Conservation (phyloP, 2,888 invertebrate genomes). For the Eilema depressum region DNA sequence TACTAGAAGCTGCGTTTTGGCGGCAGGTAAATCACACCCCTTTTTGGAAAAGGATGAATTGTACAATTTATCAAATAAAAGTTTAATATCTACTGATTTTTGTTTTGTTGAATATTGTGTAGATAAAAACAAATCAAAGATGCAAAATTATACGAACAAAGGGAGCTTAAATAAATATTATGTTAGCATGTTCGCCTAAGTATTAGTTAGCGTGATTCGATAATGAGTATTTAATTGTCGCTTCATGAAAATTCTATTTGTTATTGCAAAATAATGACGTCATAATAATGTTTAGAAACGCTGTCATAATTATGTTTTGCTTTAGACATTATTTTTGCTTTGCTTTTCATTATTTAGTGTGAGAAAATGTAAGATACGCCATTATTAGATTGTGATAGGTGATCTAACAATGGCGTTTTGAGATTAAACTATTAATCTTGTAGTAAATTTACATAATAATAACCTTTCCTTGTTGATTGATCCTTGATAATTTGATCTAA, state of each 20-base stretch:
- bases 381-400: too few species aligned
- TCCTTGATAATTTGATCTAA: too few species aligned
- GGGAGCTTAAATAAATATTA: conserved; percentile 40
- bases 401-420: too few species aligned
- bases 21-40: too few species aligned
- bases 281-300: conserved; percentile 45
- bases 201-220: conserved; percentile 61
- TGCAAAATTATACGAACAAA: neutral
- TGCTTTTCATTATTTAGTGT: neutral
- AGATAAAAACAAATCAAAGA: neutral
- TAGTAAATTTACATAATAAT: too few species aligned
- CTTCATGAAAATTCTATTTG: conserved; percentile 72
- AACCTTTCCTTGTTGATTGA: too few species aligned
- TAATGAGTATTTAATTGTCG: conserved; percentile 73
- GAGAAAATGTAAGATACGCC: neutral
- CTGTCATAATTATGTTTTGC: conserved; percentile 28
- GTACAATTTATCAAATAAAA: neutral
- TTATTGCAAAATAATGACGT: conserved; percentile 61
- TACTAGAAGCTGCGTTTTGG: too few species aligned
- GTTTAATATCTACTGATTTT: neutral
- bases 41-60: too few species aligned
- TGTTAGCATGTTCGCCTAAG: conserved; percentile 58
- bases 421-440: too few species aligned
- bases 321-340: neutral
- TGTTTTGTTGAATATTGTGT: neutral